Conservation (phyloP, 2,797 vertebrate species). For the Enteromius afrohamiltoni region DNA sequence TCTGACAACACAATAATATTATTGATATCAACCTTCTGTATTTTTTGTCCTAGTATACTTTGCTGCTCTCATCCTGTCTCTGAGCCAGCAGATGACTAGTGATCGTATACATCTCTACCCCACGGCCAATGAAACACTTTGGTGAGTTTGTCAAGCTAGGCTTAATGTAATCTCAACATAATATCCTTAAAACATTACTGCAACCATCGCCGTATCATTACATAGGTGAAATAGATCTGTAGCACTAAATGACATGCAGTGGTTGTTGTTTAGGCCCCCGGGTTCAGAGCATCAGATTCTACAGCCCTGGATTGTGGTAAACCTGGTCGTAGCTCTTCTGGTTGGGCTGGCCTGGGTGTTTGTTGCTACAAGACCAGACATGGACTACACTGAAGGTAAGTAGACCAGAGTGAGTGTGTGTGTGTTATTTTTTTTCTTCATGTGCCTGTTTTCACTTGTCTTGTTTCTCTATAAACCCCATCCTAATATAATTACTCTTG, state of each 20-base stretch:
- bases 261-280: slow-evolving; percentile 68
- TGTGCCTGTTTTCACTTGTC: background rate
- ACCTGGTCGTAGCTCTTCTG: slow-evolving; percentile 86
- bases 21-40: slow-evolving; percentile 4
- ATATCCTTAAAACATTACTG: background rate
- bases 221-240: background rate
- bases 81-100: slow-evolving; percentile 96
- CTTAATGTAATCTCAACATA: background rate
- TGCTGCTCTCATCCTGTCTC: slow-evolving; percentile 87
- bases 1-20: background rate
- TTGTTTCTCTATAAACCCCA: background rate
- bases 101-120: slow-evolving; percentile 92
- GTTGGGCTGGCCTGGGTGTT: slow-evolving; percentile 92
- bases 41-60: slow-evolving; percentile 84
- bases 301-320: slow-evolving; percentile 84
- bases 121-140: slow-evolving; percentile 84
- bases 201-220: background rate
- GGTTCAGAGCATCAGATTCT: slow-evolving; percentile 78
- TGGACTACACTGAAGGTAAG: slow-evolving; percentile 94
- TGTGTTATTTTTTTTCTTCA: background rate
- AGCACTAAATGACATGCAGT: background rate
- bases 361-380: slow-evolving; percentile 84
- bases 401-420: background rate
- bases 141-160: slow-evolving; percentile 74
- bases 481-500: background rate